These are phyloP conservation scores for Liasis olivaceus DNA, from an alignment of 2,797 vertebrate genomes.

Conservation along the genomic window DNA sequence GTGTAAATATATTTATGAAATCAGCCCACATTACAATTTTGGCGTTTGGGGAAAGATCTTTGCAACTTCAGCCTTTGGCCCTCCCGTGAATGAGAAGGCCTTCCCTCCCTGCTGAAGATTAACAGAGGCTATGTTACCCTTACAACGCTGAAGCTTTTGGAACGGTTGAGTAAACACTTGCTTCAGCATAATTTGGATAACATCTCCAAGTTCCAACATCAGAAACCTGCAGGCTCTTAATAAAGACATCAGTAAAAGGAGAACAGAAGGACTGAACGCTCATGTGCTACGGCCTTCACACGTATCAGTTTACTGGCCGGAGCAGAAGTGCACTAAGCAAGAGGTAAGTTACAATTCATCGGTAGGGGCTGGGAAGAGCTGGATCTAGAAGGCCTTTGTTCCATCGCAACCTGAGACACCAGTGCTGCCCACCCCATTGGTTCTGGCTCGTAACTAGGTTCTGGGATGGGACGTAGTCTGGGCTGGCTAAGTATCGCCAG, in stretches of 20 bases:
- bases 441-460: neutral
- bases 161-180: constrained; percentile 19
- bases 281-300: neutral
- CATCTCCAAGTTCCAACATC: neutral
- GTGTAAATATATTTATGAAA: neutral
- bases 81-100: neutral
- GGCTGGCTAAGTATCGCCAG: neutral
- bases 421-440: too few species aligned
- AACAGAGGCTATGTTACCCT: neutral
- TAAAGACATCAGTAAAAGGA: constrained; percentile 27
- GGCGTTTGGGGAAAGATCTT: neutral
- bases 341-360: accelerated
- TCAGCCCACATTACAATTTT: neutral
- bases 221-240: constrained; percentile 44
- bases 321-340: neutral
- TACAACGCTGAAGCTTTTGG: constrained; percentile 37
- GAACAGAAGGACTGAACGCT: constrained; percentile 11
- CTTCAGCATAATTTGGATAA: neutral
- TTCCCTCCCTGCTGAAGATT: neutral
- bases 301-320: neutral
- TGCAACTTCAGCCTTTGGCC: neutral
- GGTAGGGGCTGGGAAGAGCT: too few species aligned
- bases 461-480: neutral
- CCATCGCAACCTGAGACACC: neutral
- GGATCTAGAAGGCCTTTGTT: neutral